Percentiles rank a stretch among this genome's conserved stretches.
Evolutionary conservation across 1,140 invertebrate genomes (phyloP).

Genomic region (Drosophila burlai): DNA sequence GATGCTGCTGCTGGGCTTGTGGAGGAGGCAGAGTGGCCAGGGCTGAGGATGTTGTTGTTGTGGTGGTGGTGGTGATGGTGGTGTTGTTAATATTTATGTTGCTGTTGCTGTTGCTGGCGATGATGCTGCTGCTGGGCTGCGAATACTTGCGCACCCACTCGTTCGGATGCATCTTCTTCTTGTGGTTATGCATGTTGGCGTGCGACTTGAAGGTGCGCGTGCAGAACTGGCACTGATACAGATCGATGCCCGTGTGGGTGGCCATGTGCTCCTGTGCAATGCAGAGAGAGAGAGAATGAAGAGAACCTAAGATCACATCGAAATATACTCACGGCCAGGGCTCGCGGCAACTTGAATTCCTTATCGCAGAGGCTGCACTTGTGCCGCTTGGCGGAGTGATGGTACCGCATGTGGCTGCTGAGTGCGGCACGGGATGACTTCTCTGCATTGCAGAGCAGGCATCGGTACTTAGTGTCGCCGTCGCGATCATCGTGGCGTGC

Average conservation of each 20-base stretch:
- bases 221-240: slow-evolving; percentile 79
- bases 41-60: neutral
- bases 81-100: neutral
- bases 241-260: slow-evolving; percentile 73
- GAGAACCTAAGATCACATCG: too few relatives aligned
- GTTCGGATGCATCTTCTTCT: slow-evolving; percentile 80
- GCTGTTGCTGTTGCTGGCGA: neutral
- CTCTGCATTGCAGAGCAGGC: slow-evolving; percentile 67
- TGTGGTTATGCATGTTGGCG: slow-evolving; percentile 83
- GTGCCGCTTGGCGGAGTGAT: slow-evolving; percentile 74
- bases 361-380: slow-evolving; percentile 74
- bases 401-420: slow-evolving; percentile 75
- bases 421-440: slow-evolving; percentile 75
- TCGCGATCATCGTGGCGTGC: slow-evolving; percentile 68
- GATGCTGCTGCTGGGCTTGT: neutral
- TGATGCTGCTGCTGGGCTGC: slow-evolving; percentile 49
- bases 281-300: neutral
- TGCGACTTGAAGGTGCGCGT: slow-evolving; percentile 76
- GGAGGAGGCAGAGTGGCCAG: neutral
- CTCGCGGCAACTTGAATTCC: slow-evolving; percentile 70
- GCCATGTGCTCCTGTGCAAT: slow-evolving; percentile 80
- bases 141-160: slow-evolving; percentile 76
- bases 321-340: slow-evolving; percentile 52
- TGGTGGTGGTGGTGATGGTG: neutral
- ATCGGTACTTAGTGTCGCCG: slow-evolving; percentile 67